Conservation (phyloP, 1,140 invertebrate genomes). For the Theocolax elegans region DNA sequence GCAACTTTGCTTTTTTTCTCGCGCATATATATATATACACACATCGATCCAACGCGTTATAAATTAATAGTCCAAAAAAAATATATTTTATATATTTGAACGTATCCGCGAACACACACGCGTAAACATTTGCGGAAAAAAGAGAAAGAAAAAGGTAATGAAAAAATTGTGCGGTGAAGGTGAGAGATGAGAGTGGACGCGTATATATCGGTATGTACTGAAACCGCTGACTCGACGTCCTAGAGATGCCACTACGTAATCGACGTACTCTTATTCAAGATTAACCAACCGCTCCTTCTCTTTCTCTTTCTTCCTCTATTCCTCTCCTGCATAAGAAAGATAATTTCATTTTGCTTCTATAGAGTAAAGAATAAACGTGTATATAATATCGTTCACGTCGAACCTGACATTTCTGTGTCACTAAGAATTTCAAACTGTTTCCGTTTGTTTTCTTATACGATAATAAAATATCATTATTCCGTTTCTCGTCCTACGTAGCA, state of each 20-base stretch:
- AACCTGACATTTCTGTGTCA: background rate
- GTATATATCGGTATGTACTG: background rate
- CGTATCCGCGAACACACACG: too few species aligned
- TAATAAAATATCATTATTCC: too few species aligned
- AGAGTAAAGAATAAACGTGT: background rate
- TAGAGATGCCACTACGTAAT: constrained; percentile 17
- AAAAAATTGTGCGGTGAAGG: too few species aligned
- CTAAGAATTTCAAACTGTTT: background rate
- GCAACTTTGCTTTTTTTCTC: too few species aligned
- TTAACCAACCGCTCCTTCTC: constrained; percentile 3
- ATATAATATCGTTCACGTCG: background rate
- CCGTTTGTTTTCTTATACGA: background rate
- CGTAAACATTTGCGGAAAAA: too few species aligned
- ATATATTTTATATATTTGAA: too few species aligned
- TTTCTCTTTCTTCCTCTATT: too few species aligned
- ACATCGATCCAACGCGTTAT: too few species aligned
- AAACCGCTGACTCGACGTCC: constrained; percentile 14
- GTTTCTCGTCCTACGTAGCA: too few species aligned
- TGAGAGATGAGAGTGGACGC: background rate
- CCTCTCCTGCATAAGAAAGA: constrained; percentile 21
- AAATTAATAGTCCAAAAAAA: too few species aligned
- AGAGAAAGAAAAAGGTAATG: background rate
- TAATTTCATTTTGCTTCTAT: constrained; percentile 30
- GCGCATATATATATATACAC: too few species aligned
- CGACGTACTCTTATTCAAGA: constrained; percentile 19